Evolutionary conservation across 2,113 vertebrate genomes (phyloP).

Genomic region (Melanocharis versteri): DNA sequence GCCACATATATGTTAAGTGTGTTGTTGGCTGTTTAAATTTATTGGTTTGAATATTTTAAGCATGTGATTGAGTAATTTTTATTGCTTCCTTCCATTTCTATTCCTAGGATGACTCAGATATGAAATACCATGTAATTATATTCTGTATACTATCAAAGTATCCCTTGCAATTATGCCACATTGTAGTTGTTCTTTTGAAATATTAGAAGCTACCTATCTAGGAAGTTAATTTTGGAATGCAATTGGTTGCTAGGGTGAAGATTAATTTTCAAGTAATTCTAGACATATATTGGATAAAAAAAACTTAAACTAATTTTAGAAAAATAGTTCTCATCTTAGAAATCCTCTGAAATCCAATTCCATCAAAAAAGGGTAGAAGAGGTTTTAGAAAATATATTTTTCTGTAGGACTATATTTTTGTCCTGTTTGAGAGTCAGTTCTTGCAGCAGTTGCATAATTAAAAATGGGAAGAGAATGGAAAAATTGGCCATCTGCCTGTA

Average conservation of each 20-base stretch:
- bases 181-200: neutral
- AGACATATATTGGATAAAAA: neutral
- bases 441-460: neutral
- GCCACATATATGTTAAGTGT: neutral
- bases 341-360: neutral
- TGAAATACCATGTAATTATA: constrained; percentile 9
- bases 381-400: neutral
- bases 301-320: neutral
- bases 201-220: neutral
- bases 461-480: neutral
- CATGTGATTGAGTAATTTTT: neutral
- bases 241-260: neutral
- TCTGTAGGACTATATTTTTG: neutral
- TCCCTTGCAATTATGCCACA: constrained; percentile 2
- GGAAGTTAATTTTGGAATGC: neutral
- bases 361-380: neutral
- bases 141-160: neutral
- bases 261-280: neutral
- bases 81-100: constrained; percentile 4
- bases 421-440: neutral
- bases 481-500: neutral
- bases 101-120: neutral
- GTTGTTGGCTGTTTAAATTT: neutral
- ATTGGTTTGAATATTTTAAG: neutral
- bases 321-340: neutral